phyloP scores from a whole-genome alignment of 2,888 invertebrate species.

The Trachelus troglodyta region DNA sequence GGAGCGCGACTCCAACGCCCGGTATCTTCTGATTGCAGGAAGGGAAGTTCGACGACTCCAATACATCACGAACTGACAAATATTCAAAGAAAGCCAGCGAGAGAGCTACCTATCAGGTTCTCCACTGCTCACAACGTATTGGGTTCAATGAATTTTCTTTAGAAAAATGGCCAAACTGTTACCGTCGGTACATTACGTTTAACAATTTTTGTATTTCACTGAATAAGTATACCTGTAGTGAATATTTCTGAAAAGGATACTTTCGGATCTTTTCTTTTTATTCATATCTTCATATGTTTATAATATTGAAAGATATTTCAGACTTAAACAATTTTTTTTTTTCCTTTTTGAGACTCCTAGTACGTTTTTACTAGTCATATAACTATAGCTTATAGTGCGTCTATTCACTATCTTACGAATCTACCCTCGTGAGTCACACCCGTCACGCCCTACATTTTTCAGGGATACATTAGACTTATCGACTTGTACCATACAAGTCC shows the following conservation, averaged over 20 bases:
- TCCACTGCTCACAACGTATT: neutral
- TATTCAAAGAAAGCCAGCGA: constrained; percentile 33
- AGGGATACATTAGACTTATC: constrained; percentile 52
- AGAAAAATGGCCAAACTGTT: neutral
- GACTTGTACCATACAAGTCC: constrained; percentile 34
- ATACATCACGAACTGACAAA: constrained; percentile 34
- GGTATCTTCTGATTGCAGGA: constrained; percentile 18
- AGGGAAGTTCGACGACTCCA: constrained; percentile 19
- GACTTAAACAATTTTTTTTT: neutral
- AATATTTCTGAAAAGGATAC: no score
- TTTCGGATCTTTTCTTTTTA: neutral
- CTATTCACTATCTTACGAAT: constrained; percentile 23
- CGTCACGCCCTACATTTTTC: constrained; percentile 46
- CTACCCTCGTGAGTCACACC: constrained; percentile 35
- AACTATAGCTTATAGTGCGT: neutral
- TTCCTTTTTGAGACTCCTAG: neutral
- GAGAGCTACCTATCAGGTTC: constrained; percentile 6
- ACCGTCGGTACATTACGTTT: neutral
- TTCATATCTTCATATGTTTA: neutral
- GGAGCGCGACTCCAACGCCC: neutral
- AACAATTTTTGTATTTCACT: neutral
- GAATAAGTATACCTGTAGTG: neutral
- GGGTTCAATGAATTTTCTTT: neutral
- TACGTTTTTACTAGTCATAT: neutral
- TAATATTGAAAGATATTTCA: neutral